Percentiles rank a stretch among this genome's conserved stretches.
Conservation (phyloP, 2,888 invertebrate genomes). For the Eulithis prunata region DNA sequence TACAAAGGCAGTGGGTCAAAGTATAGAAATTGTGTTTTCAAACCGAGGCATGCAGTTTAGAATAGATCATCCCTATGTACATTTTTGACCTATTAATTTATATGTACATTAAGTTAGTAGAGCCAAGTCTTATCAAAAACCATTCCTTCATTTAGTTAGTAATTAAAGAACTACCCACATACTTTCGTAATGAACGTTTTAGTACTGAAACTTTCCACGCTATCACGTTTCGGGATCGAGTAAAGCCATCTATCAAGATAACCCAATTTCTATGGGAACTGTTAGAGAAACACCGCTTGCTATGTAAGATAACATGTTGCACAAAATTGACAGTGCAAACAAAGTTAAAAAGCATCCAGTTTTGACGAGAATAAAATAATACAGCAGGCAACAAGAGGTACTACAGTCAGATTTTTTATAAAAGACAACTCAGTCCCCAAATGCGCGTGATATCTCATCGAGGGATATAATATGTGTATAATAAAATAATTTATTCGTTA, state of each 20-base stretch:
- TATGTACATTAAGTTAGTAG: not conserved
- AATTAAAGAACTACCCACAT: slow-evolving; percentile 12
- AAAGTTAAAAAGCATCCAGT: not conserved
- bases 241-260: slow-evolving; percentile 79
- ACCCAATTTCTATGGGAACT: slow-evolving; percentile 74
- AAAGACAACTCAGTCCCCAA: too few species aligned
- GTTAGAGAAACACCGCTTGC: slow-evolving; percentile 54
- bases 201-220: slow-evolving; percentile 45
- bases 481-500: too few species aligned
- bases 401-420: too few species aligned
- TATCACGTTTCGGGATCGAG: slow-evolving; percentile 59
- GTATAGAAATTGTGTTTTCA: too few species aligned
- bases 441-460: too few species aligned
- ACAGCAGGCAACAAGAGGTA: too few species aligned
- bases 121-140: not conserved
- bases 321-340: slow-evolving; percentile 28
- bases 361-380: too few species aligned
- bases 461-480: too few species aligned
- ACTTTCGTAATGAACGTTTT: slow-evolving; percentile 41
- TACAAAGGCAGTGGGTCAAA: too few species aligned
- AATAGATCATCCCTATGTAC: too few species aligned
- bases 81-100: too few species aligned
- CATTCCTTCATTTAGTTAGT: slow-evolving; percentile 3
- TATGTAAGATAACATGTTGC: slow-evolving; percentile 39
- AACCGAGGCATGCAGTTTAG: too few species aligned